Percentiles rank a stretch among this genome's conserved stretches.
Evolutionary conservation across 2,888 invertebrate species (phyloP).

Genomic region (Drosophila quinaria): DNA sequence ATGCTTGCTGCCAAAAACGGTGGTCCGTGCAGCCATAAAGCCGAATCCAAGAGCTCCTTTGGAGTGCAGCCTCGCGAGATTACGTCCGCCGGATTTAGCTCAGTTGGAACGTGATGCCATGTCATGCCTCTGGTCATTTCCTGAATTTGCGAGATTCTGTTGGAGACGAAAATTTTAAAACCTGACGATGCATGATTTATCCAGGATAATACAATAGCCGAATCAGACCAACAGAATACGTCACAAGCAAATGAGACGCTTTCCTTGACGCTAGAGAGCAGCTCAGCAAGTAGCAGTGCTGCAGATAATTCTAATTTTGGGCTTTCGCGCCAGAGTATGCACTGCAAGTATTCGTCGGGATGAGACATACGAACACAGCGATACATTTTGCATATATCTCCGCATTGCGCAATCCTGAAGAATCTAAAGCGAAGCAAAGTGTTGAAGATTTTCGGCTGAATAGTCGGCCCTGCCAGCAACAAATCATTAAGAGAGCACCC

Average conservation of each 20-base stretch:
- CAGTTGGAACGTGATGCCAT: too few relatives aligned
- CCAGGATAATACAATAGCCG: conserved; percentile 13
- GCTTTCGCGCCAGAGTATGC: not conserved
- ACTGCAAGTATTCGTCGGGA: not conserved
- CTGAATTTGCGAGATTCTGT: conserved; percentile 21
- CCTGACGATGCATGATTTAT: conserved; percentile 15
- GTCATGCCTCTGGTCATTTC: conserved; percentile 4
- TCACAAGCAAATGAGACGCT: too few relatives aligned
- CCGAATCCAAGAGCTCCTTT: too few relatives aligned
- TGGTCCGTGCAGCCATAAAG: too few relatives aligned
- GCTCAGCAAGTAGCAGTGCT: conserved; percentile 2
- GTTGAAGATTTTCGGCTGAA: not conserved
- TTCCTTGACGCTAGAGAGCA: not conserved
- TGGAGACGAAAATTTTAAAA: conserved; percentile 23
- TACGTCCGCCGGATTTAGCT: too few relatives aligned
- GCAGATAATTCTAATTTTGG: conserved; percentile 2
- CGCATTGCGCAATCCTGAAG: not conserved
- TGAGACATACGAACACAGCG: not conserved
- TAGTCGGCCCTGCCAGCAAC: not conserved
- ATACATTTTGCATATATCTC: not conserved
- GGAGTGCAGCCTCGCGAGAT: too few relatives aligned
- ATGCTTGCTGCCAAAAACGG: too few relatives aligned
- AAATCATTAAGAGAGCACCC: too few relatives aligned
- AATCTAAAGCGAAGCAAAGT: not conserved
- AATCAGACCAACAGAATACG: not conserved